A percentile compares a stretch with the other conserved stretches of the same genome.
phyloP scores from a whole-genome alignment of 2,113 vertebrate genomes.

The Sturnus vulgaris region DNA sequence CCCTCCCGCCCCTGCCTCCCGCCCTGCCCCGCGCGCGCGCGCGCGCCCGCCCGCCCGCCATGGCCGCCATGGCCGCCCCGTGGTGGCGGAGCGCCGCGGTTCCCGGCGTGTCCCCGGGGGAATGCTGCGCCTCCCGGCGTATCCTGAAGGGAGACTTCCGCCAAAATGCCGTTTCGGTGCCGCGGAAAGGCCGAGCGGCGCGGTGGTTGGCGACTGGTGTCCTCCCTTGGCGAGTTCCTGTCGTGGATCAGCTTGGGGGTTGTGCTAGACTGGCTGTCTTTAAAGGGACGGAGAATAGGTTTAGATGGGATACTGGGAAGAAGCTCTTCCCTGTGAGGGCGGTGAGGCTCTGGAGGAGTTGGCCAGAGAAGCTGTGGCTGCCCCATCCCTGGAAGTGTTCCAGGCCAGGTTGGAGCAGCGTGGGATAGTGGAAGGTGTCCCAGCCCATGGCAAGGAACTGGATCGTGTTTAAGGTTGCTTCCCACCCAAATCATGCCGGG shows the following conservation, averaged over 20 bases:
- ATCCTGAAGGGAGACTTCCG: not conserved
- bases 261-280: not conserved
- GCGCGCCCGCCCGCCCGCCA: not conserved
- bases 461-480: not conserved
- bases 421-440: not conserved
- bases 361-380: too few relatives aligned
- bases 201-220: not conserved
- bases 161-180: not conserved
- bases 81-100: not conserved
- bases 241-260: not conserved
- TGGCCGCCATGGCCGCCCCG: not conserved
- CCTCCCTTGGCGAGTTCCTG: not conserved
- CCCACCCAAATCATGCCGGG: not conserved
- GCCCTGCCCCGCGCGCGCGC: constrained; percentile 61
- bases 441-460: too few relatives aligned
- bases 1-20: constrained; percentile 66
- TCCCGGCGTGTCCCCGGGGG: accelerated
- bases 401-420: not conserved
- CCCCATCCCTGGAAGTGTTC: not conserved
- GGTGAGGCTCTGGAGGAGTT: not conserved
- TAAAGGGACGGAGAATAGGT: not conserved
- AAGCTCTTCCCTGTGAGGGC: not conserved
- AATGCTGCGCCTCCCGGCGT: accelerated
- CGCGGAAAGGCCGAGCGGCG: too few relatives aligned
- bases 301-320: too few relatives aligned